Evolutionary conservation across 2,113 vertebrate species (phyloP).

Genomic region (Dromaius novaehollandiae): DNA sequence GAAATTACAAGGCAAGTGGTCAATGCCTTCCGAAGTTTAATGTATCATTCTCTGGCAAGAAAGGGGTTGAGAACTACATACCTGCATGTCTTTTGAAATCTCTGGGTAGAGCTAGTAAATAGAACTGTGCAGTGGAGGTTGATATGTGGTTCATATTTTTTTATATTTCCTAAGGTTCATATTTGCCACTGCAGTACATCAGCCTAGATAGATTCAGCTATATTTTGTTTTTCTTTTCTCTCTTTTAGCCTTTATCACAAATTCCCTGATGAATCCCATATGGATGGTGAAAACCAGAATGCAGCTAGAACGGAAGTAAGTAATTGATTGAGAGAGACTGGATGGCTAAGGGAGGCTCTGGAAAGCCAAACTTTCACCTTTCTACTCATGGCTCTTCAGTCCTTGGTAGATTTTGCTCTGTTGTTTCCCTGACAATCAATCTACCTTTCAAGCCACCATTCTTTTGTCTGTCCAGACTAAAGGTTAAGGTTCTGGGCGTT

Average conservation of each 20-base stretch:
- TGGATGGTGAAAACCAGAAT: conserved; percentile 99
- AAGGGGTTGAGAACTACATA: not conserved
- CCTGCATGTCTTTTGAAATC: not conserved
- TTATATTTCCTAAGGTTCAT: not conserved
- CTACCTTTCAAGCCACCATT: not conserved
- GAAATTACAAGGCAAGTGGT: not conserved
- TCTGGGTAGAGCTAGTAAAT: not conserved
- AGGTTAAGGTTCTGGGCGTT: not conserved
- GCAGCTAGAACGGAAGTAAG: conserved; percentile 94
- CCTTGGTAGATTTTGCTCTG: not conserved
- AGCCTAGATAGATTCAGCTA: not conserved
- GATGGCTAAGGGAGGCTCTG: not conserved
- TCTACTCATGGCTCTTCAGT: not conserved
- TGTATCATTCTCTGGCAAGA: not conserved
- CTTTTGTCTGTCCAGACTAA: not conserved
- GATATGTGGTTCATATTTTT: not conserved
- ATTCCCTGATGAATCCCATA: conserved; percentile 96
- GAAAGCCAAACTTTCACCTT: not conserved
- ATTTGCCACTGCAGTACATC: not conserved
- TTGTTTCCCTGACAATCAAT: not conserved
- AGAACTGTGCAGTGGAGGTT: not conserved
- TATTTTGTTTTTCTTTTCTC: not conserved
- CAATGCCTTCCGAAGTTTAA: not conserved
- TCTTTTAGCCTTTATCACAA: conserved; percentile 91
- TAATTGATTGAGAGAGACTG: not conserved